Evolutionary conservation across 2,888 invertebrate genomes (phyloP), one percentile per base, ranked within the genome.

Genomic region (Trisateles emortualis): DNA sequence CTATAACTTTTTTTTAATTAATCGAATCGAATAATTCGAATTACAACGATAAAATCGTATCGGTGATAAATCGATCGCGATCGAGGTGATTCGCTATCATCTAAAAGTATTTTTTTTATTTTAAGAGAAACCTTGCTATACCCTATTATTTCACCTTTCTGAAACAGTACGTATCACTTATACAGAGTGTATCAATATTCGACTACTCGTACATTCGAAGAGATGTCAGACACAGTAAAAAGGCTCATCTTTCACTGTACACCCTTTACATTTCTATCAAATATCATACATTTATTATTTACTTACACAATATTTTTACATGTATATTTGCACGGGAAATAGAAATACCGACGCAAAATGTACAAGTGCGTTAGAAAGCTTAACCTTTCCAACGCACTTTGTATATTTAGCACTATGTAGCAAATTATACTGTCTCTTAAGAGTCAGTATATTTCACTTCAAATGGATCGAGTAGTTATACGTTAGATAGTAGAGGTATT

Each of bases 241-340:
- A 40, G 29, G 14, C 43, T 59, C 61, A 56, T 64, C 58, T 64
- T 68, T 64, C 58, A 64, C 43, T 36, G 49, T 32, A 52, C 38
- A 33, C 52, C 46, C 47, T 49, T 24, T 46, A 47, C 36, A 51
- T 42, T 55, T 57, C 62, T 53, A 62, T 64, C 64, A 43, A 52
- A 67, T 60, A 64, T 43, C 42, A 22, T 3, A 5, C 2, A 22
- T 3, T 22, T 3, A 3, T 42, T 55, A 33, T 45, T 45, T 59
- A 55, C 52, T 50, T 51, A 30, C 22, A 42, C 41, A 63, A 68
- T 59, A 59, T 56, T 51, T 48, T 14, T 13, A 11, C 41, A 42
- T 48, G 49, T 60, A 64, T 38, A 64, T 38, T 56, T 50, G 36
- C 33, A 22, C 32, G 26, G 39, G 47, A 32, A 19, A 32, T 22